These are phyloP conservation scores for Oppia nitens DNA, from an alignment of 1,140 invertebrate genomes.

Conservation along the genomic window DNA sequence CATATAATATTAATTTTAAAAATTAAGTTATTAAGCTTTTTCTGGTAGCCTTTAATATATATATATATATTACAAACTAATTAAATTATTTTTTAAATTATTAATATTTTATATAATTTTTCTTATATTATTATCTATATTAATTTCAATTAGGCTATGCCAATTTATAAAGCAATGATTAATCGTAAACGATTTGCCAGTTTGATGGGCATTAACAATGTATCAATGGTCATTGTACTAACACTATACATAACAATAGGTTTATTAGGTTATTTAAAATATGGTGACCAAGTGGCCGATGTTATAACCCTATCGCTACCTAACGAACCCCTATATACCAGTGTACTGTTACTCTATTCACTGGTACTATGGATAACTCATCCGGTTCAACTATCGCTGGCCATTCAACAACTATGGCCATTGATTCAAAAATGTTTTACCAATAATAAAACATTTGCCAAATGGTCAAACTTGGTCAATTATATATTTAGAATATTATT, in stretches of 20 bases:
- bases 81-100: too few relatives aligned
- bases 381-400: conserved; percentile 80
- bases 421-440: conserved; percentile 29
- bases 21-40: too few relatives aligned
- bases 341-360: conserved; percentile 62
- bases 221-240: conserved; percentile 67
- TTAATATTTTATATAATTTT: too few relatives aligned
- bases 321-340: conserved; percentile 51
- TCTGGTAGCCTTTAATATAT: too few relatives aligned
- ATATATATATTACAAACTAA: too few relatives aligned
- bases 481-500: conserved; percentile 27
- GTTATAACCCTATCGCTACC: conserved; percentile 33
- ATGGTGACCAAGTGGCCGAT: conserved; percentile 25
- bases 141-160: too few relatives aligned
- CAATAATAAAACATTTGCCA: not conserved
- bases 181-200: conserved; percentile 63
- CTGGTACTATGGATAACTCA: conserved; percentile 69
- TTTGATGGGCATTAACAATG: conserved; percentile 63
- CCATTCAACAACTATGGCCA: conserved; percentile 73
- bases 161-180: conserved; percentile 76
- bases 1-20: too few relatives aligned
- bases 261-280: conserved; percentile 26
- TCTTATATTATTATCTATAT: too few relatives aligned
- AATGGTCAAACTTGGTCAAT: conserved; percentile 20
- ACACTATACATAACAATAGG: conserved; percentile 27